These are phyloP conservation scores for Orgyia antiqua DNA, from an alignment of 2,888 invertebrate species.

Conservation along the genomic window DNA sequence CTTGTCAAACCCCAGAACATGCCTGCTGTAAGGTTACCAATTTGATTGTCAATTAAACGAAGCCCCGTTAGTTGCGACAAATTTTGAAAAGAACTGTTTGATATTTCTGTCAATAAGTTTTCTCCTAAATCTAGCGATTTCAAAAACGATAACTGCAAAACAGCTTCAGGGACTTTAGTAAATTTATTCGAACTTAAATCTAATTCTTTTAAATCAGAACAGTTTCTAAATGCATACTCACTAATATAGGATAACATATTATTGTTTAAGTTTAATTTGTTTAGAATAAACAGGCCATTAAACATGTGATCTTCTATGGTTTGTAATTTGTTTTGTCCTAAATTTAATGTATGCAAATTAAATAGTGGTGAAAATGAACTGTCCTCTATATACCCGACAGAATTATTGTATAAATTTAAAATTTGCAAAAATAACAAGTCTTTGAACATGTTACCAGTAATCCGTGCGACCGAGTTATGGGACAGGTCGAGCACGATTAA, in stretches of 20 bases:
- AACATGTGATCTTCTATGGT: conserved; percentile 88
- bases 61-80: conserved; percentile 91
- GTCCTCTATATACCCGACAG: conserved; percentile 89
- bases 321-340: conserved; percentile 91
- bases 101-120: conserved; percentile 90
- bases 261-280: conserved; percentile 89
- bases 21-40: conserved; percentile 90
- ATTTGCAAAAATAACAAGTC: conserved; percentile 93
- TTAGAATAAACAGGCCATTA: conserved; percentile 89
- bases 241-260: conserved; percentile 88
- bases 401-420: conserved; percentile 90
- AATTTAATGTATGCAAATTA: conserved; percentile 92
- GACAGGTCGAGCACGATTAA: conserved; percentile 92
- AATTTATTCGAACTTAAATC: conserved; percentile 93
- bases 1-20: conserved; percentile 92
- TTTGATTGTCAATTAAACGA: conserved; percentile 93
- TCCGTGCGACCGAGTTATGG: conserved; percentile 87
- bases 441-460: conserved; percentile 90
- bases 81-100: conserved; percentile 90
- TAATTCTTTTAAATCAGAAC: conserved; percentile 91
- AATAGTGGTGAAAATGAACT: conserved; percentile 92
- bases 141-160: conserved; percentile 88
- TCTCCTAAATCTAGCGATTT: conserved; percentile 94
- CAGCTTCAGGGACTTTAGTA: conserved; percentile 88
- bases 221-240: conserved; percentile 90